Evolutionary conservation across 2,113 vertebrate species (phyloP), one percentile per base, ranked within the genome.

Genomic region (Lota lota): DNA sequence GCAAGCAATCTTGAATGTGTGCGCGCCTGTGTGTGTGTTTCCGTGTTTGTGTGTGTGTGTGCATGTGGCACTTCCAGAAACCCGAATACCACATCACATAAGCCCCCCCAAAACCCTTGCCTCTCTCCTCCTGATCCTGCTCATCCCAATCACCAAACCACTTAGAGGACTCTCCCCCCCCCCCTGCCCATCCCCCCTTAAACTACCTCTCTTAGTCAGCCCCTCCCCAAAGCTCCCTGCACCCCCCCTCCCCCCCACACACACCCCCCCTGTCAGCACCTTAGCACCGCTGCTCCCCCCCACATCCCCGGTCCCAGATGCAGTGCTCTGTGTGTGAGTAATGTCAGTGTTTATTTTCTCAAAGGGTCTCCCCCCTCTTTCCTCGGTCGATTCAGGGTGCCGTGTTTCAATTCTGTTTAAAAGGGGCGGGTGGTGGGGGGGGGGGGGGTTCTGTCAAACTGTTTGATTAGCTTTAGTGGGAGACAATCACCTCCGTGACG

Each of bases 201-300:
- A 77, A 67, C 60, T 54, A 65, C 36, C 63, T 56, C 76, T 77
- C 60, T 58, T 40, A 51, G 67, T 61, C 73, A 72, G 71, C 10
- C 15, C 36, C 33, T 28, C 22, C 61, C 18, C 0, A 24, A 18
- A 18, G 5, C 28, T 36, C 62, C 33, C 17, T 11, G 2, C 28
- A 40, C 62, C 33, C 62, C 73, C 78, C 72, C 60, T 64, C 70
- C 54, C 12, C 69, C 50, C 64, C 61, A n/a, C n/a, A n/a, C n/a
- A n/a, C n/a, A n/a, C 67, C 60, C 67, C 60, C 71, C 76, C 70
- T 86, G 83, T 86, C 87, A 87, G 80, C 88, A 88, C 82, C 84
- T 83, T 81, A 68, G 15, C 64, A 40, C 70, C 18, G 1, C 6
- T 53, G 12, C 67, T 20, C 4, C 14, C 22, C 19, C 33, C 62